Evolutionary conservation across 30 jellyfish, hydroid and myxozoan genomes (phyloP), one percentile per base, ranked within the genome.

Genomic region (Aurelia sp.): DNA sequence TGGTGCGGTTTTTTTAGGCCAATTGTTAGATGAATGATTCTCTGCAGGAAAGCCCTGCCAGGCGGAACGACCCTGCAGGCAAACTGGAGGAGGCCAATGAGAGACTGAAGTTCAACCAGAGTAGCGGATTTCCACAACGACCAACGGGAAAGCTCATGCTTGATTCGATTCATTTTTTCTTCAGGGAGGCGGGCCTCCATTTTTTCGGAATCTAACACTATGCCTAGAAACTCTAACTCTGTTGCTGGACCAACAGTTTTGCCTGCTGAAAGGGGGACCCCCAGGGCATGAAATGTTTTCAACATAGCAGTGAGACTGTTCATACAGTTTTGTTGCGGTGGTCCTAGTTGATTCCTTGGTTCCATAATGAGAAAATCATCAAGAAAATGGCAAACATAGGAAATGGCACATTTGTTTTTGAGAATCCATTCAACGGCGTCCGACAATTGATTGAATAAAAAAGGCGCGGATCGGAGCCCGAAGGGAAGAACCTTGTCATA

Each of bases 171-270:
- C 13, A 89, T 19, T 58, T 89, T 89, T 1, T 53, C 90, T 22
- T n/a, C 66, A 8, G 97, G 97, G 15, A 89, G 50, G 27, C 90
- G 65, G 0, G 67, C n/a, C 53, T 71, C 90, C 78, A 70, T 47
- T 17, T 47, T 27, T 17, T 13, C 86, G 2, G 97, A 68, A 69
- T 89, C 94, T 20, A 89, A 15, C 3, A 27, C 66, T 20, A 89
- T 55, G 0, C 97, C 97, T n/a, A 89, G 90, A 66, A 40, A 80
- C 18, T 48, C 53, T 11, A 89, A 20, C 9, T 57, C 18, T 8
- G 94, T 79, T 3, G 97, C 4, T 3, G 97, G 97, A 3, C 94
- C 94, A 33, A 31, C 90, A 3, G 94, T 80, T 70, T 89, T 89
- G 4, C 64, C 44, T 12, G 66, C 92, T 44, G 87, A 90, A 13